Evolutionary conservation across 2,113 vertebrate species (phyloP), one percentile per base, ranked within the genome.

Genomic region (Albula goreensis): DNA sequence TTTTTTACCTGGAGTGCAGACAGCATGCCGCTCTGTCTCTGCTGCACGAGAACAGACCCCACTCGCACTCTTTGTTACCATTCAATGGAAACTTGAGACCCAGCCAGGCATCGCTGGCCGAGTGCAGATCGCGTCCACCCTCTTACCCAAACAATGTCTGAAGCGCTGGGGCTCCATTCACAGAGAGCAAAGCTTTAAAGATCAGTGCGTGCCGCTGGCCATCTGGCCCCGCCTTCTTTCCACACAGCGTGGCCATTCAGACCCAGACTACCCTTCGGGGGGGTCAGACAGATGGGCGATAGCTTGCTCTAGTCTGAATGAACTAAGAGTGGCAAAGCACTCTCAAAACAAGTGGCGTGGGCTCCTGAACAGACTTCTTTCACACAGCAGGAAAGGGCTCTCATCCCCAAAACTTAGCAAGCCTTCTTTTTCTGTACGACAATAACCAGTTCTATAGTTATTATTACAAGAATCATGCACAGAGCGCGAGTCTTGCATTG

Each of bases 21-120:
- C 48, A 80, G 78, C 83, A 87, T 88, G 87, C 82, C 79, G 85
- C 85, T 31, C 80, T 83, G 50, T 78, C 51, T 25, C n/a, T 70
- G 81, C 80, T 85, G 83, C 78, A 80, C 49, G 60, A 63, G 85
- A 82, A 31, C 70, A 74, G 70, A 74, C 70, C 66, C 82, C 70
- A 41, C 86, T 48, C n/a, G 19, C 81, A 83, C 78, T 83, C 87
- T 87, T 91, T 90, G 89, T 91, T 90, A 86, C 84, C 87, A 86
- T 87, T 87, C 78, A 90, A 50, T 85, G 82, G 85, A 90, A 91
- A 90, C 88, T 88, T 88, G 85, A 89, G 81, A 88, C 25, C 81
- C 80, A 53, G 87, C 25, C 82, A 90, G 90, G 85, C 89, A 85
- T 89, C 53, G 85, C 89, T 4, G 81, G 48, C 80, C 49, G 84